A percentile compares a stretch with the other conserved stretches of the same genome.
phyloP scores from a whole-genome alignment of 37 sponge, comb jelly and placozoan genomes.

The Bolinopsis microptera region DNA sequence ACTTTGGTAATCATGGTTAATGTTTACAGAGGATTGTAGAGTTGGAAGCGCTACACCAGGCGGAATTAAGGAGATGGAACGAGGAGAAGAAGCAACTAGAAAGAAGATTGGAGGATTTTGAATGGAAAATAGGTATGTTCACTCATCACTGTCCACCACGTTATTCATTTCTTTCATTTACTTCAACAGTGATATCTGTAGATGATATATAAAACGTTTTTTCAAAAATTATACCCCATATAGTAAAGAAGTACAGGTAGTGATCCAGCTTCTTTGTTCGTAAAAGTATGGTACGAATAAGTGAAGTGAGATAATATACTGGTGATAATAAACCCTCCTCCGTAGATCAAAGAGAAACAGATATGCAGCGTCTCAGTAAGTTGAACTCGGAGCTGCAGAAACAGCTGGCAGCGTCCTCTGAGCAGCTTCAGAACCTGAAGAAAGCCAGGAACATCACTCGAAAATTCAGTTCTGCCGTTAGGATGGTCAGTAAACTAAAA shows the following conservation, averaged over 20 bases:
- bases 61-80: constrained; percentile 35
- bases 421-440: constrained; percentile 52
- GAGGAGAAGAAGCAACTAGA: constrained; percentile 50
- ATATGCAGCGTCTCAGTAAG: constrained; percentile 40
- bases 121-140: constrained; percentile 48
- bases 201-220: no score
- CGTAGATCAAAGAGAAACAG: constrained; percentile 17
- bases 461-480: constrained; percentile 41
- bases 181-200: no score
- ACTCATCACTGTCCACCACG: no score
- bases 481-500: constrained; percentile 7
- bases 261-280: no score
- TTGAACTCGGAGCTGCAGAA: constrained; percentile 37
- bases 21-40: not conserved
- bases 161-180: no score
- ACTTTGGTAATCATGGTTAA: not conserved
- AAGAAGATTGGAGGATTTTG: constrained; percentile 30
- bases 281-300: no score
- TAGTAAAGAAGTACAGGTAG: no score
- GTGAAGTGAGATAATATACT: no score
- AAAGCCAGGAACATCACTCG: constrained; percentile 25
- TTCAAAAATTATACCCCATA: no score
- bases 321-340: not conserved
- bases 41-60: constrained; percentile 47
- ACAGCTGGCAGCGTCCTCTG: constrained; percentile 10